Conservation (phyloP, 2,113 vertebrate species). For the Phoenicopterus ruber region DNA sequence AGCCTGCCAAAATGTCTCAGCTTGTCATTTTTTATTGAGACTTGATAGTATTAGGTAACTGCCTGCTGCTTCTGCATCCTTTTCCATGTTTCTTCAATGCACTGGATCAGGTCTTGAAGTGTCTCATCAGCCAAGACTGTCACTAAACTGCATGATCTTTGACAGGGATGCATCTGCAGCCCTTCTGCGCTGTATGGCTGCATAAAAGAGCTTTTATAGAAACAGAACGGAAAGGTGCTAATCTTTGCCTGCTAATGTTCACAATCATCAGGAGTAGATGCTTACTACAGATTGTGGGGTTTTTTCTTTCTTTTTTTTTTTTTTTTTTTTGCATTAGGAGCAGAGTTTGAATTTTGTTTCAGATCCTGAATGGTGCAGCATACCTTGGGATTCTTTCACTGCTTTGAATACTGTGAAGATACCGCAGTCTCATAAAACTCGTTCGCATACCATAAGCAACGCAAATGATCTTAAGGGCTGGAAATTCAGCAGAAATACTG, state of each 20-base stretch:
- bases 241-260: background rate
- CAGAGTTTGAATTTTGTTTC: background rate
- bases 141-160: background rate
- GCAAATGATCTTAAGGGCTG: background rate
- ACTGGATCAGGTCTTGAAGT: background rate
- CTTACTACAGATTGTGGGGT: background rate
- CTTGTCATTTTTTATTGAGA: constrained; percentile 28
- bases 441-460: background rate
- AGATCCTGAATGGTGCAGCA: background rate
- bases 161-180: background rate
- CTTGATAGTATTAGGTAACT: constrained; percentile 6
- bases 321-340: background rate
- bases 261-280: background rate
- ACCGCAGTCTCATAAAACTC: background rate
- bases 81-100: background rate
- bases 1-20: constrained; percentile 15
- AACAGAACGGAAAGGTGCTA: background rate
- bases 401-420: background rate
- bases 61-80: constrained; percentile 22
- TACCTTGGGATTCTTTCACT: background rate
- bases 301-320: too few relatives aligned
- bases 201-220: background rate
- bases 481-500: background rate
- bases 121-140: background rate
- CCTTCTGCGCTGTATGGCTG: background rate